A percentile compares a stretch with the other conserved stretches of the same genome.
Conservation (phyloP, 2,113 vertebrate species). For the Amblyopsis rosae region DNA sequence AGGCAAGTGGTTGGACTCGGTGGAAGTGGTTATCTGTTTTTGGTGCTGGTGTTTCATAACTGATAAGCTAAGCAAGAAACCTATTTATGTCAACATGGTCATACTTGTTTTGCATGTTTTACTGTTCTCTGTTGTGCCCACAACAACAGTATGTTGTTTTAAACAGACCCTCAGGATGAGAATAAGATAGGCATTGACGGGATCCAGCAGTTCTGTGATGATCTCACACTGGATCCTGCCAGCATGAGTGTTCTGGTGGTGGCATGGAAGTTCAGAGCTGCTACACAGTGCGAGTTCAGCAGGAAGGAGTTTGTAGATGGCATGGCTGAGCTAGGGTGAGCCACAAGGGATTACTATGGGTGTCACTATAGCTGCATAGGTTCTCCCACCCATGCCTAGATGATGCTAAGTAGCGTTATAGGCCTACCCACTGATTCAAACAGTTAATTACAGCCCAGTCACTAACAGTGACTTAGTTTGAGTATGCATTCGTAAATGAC, state of each 20-base stretch:
- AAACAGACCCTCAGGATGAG: slow-evolving; percentile 92
- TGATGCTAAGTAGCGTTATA: neutral
- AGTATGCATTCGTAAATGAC: neutral
- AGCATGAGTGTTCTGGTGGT: slow-evolving; percentile 92
- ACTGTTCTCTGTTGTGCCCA: neutral
- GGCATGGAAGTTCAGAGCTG: slow-evolving; percentile 94
- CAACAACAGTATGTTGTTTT: slow-evolving; percentile 4
- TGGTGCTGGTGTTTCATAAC: neutral
- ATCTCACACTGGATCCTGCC: slow-evolving; percentile 89
- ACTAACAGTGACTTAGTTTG: neutral
- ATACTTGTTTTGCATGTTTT: neutral
- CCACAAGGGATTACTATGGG: slow-evolving; percentile 3
- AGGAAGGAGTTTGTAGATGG: slow-evolving; percentile 94
- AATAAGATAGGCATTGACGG: slow-evolving; percentile 96
- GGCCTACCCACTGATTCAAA: neutral
- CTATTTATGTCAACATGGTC: neutral
- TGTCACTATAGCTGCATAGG: neutral
- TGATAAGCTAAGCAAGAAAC: neutral
- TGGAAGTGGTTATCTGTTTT: neutral
- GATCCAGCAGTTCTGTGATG: slow-evolving; percentile 95
- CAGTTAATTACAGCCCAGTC: neutral
- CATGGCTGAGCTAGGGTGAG: slow-evolving; percentile 93
- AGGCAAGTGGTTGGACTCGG: slow-evolving; percentile 69
- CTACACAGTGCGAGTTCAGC: slow-evolving; percentile 97
- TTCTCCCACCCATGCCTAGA: neutral